Evolutionary conservation across 2,797 vertebrate species (phyloP), one percentile per base, ranked within the genome.

Genomic region (Danio jaintianensis): DNA sequence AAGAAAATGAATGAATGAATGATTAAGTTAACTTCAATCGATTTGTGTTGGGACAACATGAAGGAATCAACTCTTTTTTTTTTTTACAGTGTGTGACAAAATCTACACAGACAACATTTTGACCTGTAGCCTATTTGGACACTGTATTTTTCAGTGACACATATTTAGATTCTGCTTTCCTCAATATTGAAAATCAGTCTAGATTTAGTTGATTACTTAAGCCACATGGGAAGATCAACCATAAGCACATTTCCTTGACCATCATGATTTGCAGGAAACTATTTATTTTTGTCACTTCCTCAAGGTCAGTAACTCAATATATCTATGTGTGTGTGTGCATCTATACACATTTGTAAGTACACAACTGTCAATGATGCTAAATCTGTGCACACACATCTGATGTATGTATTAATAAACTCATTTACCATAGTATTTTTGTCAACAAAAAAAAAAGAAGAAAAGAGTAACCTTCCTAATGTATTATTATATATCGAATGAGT

Each of bases 261-360:
- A 36, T 53, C 43, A 29, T 47, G 10, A 38, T 45, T 63, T 5
- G 9, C 18, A 64, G 22, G 42, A 48, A 75, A 48, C 50, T 22
- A 40, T 75, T 36, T 15, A 47, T 47, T 38, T 55, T 66, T 79
- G n/a, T 45, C 15, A 40, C 53, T 53, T 48, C 59, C 47, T 80
- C 69, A 73, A 73, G 78, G 78, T 73, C 59, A 73, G 47, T 73
- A 73, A 38, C 15, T 72, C 50, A 80, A 73, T 80, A 56, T 48
- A 4, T 52, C 20, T 38, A 29, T 59, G n/a, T 64, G 40, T 42
- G n/a, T 56, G 61, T 40, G 68, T 29, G 48, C 10, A 40, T 80
- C 29, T 63, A 45, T 45, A 45, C 29, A 40, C 53, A 50, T 56
- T 40, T 58, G 40, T 48, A 36, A 42, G 11, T 50, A 40, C 11